phyloP scores from a whole-genome alignment of 1,140 invertebrate genomes.

The Bombus polaris region DNA sequence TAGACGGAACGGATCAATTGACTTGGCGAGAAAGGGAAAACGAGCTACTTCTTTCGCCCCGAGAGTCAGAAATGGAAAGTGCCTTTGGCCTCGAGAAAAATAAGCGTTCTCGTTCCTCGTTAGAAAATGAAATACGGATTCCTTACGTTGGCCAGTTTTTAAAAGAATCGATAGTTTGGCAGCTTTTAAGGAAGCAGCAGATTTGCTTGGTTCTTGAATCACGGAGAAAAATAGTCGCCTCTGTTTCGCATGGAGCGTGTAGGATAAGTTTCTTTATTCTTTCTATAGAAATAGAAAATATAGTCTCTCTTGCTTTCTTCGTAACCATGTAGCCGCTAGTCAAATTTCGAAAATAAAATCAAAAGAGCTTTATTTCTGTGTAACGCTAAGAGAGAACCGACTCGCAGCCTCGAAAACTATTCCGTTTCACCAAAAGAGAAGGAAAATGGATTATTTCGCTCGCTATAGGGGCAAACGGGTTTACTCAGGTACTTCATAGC shows the following conservation, averaged over 20 bases:
- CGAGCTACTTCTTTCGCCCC: neutral
- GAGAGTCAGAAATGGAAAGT: conserved; percentile 15
- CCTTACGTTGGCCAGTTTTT: neutral
- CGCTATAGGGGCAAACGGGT: conserved; percentile 4
- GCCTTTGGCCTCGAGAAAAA: neutral
- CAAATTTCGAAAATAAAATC: neutral
- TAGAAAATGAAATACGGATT: neutral
- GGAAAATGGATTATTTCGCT: conserved; percentile 32
- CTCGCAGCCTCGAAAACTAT: neutral
- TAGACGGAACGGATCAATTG: neutral
- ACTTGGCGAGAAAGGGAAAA: neutral
- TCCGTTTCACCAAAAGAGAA: neutral
- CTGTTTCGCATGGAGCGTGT: neutral
- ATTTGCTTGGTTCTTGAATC: neutral
- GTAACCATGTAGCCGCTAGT: neutral
- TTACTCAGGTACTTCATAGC: conserved; percentile 15
- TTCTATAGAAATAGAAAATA: neutral
- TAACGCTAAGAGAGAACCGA: neutral
- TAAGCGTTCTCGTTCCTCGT: neutral
- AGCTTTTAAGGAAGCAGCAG: neutral
- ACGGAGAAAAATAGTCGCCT: neutral
- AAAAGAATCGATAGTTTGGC: neutral
- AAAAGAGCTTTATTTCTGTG: neutral
- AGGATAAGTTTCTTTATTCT: neutral
- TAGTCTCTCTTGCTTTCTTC: neutral